Evolutionary conservation across 2,797 vertebrate genomes (phyloP).

Genomic region (Spondyliosoma cantharus): DNA sequence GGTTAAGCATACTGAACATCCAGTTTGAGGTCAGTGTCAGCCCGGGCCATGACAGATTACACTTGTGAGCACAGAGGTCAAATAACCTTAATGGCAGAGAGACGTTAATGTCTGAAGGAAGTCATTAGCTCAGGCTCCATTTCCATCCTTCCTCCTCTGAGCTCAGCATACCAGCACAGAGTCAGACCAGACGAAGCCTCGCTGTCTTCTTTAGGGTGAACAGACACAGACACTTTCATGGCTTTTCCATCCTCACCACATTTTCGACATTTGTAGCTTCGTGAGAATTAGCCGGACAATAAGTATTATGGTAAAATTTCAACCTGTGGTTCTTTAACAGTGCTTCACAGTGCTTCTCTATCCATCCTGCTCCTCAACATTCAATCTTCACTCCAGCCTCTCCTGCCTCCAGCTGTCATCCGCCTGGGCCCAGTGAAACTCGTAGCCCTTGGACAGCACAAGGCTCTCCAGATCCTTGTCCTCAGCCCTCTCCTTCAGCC

Average conservation of each 20-base stretch:
- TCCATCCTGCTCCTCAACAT: background rate
- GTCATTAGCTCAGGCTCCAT: conserved; percentile 28
- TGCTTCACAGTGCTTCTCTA: background rate
- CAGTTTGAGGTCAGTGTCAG: conserved; percentile 19
- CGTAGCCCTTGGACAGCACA: conserved; percentile 81
- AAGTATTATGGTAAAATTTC: background rate
- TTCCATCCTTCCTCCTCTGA: conserved; percentile 15
- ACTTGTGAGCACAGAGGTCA: conserved; percentile 13
- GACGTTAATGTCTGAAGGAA: conserved; percentile 10
- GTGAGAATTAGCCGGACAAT: background rate
- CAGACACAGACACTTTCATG: background rate
- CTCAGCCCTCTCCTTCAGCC: conserved; percentile 88
- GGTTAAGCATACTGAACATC: background rate
- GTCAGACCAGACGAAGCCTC: conserved; percentile 1
- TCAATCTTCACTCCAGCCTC: conserved; percentile 38
- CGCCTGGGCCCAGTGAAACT: conserved; percentile 75
- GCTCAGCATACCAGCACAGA: background rate
- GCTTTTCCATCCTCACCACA: background rate
- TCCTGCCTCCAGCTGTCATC: conserved; percentile 59
- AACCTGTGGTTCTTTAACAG: background rate
- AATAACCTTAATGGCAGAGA: conserved; percentile 32
- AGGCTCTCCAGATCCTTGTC: conserved; percentile 87
- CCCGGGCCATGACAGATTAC: conserved; percentile 2
- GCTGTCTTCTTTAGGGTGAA: background rate
- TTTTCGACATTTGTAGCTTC: background rate